phyloP scores from a whole-genome alignment of 2,888 invertebrate species.

The Tenthredo distinguenda region DNA sequence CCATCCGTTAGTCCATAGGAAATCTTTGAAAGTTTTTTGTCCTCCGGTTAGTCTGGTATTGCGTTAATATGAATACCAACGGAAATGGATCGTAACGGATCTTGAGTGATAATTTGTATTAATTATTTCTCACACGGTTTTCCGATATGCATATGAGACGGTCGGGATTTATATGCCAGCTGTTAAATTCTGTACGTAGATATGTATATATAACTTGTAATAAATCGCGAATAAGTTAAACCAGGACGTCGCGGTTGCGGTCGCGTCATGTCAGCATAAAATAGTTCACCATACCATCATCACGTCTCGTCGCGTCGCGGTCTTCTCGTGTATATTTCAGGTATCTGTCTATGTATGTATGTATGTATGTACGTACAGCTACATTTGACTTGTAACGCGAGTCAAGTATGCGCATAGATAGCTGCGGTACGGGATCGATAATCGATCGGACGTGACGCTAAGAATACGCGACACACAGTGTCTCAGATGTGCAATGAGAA shows the following conservation, averaged over 20 bases:
- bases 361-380: not conserved
- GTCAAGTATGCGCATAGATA: conserved; percentile 48
- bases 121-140: too few species aligned
- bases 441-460: conserved; percentile 40
- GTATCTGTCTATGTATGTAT: not conserved
- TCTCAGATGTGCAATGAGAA: not conserved
- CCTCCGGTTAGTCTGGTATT: too few species aligned
- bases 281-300: not conserved
- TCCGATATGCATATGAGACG: not conserved
- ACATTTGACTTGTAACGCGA: conserved; percentile 39
- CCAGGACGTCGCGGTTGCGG: not conserved
- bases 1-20: too few species aligned
- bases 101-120: too few species aligned
- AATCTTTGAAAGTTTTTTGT: too few species aligned
- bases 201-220: not conserved
- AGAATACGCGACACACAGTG: conserved; percentile 14
- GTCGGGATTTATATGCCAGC: not conserved
- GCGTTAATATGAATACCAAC: too few species aligned
- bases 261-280: not conserved
- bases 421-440: conserved; percentile 5
- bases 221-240: not conserved
- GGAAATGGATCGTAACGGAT: too few species aligned
- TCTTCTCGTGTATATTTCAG: conserved; percentile 28
- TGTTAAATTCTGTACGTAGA: not conserved
- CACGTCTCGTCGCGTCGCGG: too few species aligned